Base-by-base conservation (phyloP, 2,113 vertebrate species). In the Nettapus auritus region DNA sequence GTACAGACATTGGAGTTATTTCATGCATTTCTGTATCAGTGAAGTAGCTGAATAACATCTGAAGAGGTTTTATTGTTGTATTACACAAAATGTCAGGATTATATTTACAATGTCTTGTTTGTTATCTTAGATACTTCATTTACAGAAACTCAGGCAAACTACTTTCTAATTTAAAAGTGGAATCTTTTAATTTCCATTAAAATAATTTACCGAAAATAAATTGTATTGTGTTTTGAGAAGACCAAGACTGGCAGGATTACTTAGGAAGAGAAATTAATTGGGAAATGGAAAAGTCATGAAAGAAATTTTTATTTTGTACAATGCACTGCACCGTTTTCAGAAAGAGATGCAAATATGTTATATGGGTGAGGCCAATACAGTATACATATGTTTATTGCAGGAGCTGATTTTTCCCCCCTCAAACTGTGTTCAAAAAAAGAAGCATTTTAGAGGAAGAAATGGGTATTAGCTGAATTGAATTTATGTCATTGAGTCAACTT, bases 101-200 rank as follows among this genome's bases (percentile, higher is more conserved):
- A 73, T 80, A 83, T 73, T 56, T 63, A 55, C 11, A 91, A 42
- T 68, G 59, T 64, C 18, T 55, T 79, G 13, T 46, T 7, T 55
- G 16, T 64, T 73, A 77, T 57, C 82, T 86, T 64, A 59, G 22
- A 36, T 75, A 63, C 69, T 92, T 94, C 53, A 81, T 2, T 75
- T 64, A 73, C 74, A 92, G 36, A 69, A 75, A 67, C 7, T 77
- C 31, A 53, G 23, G 8, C 19, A 89, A 63, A 28, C 19, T 64
- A 10, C 20, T 85, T 89, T 87, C 90, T 52, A 52, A 78, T 76
- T 92, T 75, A 53, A 86, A 96, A 91, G 67, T 53, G 38, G 20
- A 38, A 48, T 79, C 26, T 50, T 36, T 59, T 46, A 5, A 60
- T 77, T 83, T 60, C 31, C 13, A 60, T 79, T 10, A 52, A 78